Base-by-base conservation (phyloP, 2,113 vertebrate species). In the Cervus canadensis region DNA sequence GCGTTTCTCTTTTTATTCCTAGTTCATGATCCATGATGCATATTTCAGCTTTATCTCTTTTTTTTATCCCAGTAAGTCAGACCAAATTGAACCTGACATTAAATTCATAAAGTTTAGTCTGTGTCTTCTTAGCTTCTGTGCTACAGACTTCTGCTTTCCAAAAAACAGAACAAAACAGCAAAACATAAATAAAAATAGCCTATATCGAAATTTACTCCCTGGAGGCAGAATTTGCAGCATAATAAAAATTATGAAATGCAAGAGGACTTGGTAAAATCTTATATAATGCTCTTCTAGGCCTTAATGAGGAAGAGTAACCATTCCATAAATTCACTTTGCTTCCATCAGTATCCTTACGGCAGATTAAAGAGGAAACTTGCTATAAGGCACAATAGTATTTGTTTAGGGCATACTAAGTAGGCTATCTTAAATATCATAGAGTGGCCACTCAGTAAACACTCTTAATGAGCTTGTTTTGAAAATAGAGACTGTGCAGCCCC, bases 391-490 rank as follows among this genome's bases (percentile, higher is more conserved):
- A 40, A 26, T 40, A 30, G 78, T 59, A 87, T 59, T 84, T 87
- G 19, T 19, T 15, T 89, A 79, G 36, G 17, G 56, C 19, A 40
- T 89, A 95, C 67, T 50, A 62, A 17, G 17, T 19, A 81, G n/a
- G 74, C 33, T 50, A 36, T 45, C 52, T 89, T 89, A 89, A 92
- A 94, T 57, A 89, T 36, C 2, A 48, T 57, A 33, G 71, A 33
- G 71, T 84, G 87, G 59, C 71, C 28, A 74, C 74, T 95, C 57
- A n/a, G 79, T 89, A 95, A 97, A 89, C 74, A 87, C 84, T 87
- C 48, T 85, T 97, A 97, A 97, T 98, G 81, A 98, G 85, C 83
- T 97, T 98, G 97, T 97, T 98, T 97, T 93, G 96, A 95, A 96
- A 96, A 89, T 62, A 74, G 78, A 71, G 89, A 45, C 36, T n/a